A percentile compares a stretch with the other conserved stretches of the same genome.
These are phyloP conservation scores for Arctocebus calabarensis DNA, from an alignment of 2,797 vertebrate genomes.

Conservation along the genomic window DNA sequence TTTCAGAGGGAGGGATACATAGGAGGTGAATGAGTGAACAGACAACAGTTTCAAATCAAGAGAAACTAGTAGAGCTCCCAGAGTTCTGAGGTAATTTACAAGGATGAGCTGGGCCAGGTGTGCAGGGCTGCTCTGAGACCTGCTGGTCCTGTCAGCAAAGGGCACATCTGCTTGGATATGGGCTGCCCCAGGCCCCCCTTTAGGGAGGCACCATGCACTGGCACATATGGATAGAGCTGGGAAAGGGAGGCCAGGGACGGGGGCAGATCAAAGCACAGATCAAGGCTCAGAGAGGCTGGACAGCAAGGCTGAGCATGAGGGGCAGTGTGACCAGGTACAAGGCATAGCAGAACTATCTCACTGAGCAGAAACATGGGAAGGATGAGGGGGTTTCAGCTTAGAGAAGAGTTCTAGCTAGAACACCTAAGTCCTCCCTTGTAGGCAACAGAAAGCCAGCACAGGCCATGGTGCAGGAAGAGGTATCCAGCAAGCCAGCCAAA, in stretches of 20 bases:
- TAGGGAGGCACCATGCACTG: not conserved
- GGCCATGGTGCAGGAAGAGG: not conserved
- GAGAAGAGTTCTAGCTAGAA: not conserved
- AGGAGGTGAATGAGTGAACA: not conserved
- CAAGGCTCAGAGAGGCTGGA: not conserved
- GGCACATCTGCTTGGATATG: not conserved
- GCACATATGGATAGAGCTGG: not conserved
- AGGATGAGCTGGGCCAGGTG: not conserved
- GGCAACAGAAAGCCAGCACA: not conserved
- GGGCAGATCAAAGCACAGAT: not conserved
- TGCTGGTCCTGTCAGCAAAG: too few relatives aligned
- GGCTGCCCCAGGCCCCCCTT: not conserved
- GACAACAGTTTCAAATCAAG: not conserved
- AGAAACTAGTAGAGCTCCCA: not conserved
- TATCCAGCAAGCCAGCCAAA: not conserved
- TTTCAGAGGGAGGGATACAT: not conserved
- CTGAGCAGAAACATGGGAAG: not conserved
- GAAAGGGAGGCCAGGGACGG: not conserved
- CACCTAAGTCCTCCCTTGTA: not conserved
- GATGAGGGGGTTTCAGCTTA: not conserved
- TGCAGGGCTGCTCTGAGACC: not conserved
- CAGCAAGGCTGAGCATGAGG: not conserved
- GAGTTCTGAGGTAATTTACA: not conserved
- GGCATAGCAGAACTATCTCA: rapidly evolving
- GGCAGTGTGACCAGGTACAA: not conserved